Evolutionary conservation across 2,113 vertebrate genomes (phyloP).

Genomic region (Aegotheles bennettii): DNA sequence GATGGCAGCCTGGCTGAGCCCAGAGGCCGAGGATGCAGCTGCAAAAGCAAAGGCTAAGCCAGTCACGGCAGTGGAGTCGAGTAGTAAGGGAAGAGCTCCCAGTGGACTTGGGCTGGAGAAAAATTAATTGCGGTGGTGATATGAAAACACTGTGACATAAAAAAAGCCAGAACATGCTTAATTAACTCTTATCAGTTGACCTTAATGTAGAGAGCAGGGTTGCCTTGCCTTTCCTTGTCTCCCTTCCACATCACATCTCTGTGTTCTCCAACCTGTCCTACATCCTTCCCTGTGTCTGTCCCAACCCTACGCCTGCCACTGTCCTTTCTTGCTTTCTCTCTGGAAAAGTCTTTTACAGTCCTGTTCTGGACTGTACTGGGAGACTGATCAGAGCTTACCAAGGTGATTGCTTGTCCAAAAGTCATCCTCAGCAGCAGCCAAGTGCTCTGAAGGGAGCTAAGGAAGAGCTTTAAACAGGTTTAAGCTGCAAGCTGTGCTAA

Average conservation of each 20-base stretch:
- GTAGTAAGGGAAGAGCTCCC: background rate
- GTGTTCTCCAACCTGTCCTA: background rate
- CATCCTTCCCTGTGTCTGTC: background rate
- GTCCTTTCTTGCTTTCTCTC: background rate
- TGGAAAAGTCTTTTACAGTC: background rate
- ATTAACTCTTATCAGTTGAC: background rate
- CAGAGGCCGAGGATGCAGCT: background rate
- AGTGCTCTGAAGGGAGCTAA: background rate
- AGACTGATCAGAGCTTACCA: background rate
- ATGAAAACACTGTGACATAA: background rate
- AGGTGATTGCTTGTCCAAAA: background rate
- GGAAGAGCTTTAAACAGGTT: background rate
- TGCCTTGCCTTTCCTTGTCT: background rate
- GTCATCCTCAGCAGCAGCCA: background rate
- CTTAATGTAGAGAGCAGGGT: background rate
- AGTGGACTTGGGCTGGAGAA: background rate
- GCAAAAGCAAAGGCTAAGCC: background rate
- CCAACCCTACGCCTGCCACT: background rate
- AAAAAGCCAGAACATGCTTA: background rate
- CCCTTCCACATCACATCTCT: background rate
- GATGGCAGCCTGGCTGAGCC: background rate
- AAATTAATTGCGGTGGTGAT: background rate
- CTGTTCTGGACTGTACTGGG: background rate
- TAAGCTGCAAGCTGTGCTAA: background rate
- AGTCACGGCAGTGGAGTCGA: accelerated